Evolutionary conservation across 1,140 invertebrate species (phyloP).

Genomic region (Drosophila orosa): DNA sequence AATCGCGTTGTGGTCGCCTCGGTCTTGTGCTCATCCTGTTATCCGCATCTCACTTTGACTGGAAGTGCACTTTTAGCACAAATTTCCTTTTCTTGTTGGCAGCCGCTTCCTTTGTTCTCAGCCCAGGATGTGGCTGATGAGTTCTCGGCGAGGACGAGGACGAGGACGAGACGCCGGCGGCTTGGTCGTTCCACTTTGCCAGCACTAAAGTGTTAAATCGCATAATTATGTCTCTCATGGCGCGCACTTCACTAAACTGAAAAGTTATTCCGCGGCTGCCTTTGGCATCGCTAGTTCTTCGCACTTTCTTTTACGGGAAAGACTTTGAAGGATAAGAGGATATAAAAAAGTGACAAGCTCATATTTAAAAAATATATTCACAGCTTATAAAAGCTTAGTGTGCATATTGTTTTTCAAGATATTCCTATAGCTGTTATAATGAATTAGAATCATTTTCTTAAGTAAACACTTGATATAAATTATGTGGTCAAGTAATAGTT

Average conservation of each 20-base stretch:
- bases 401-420: neutral
- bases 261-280: constrained; percentile 56
- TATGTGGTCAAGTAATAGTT: neutral
- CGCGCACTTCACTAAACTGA: constrained; percentile 77
- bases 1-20: constrained; percentile 32
- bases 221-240: constrained; percentile 82
- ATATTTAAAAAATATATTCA: neutral
- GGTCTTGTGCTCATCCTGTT: constrained; percentile 25
- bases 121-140: constrained; percentile 45
- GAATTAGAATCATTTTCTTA: too few relatives aligned
- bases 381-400: neutral
- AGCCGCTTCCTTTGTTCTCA: constrained; percentile 65
- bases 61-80: constrained; percentile 74
- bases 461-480: neutral
- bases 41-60: constrained; percentile 67
- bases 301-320: constrained; percentile 15
- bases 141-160: constrained; percentile 7
- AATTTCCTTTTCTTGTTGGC: constrained; percentile 80
- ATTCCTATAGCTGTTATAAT: neutral
- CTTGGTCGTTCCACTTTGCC: constrained; percentile 65
- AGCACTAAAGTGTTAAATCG: constrained; percentile 79
- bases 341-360: neutral
- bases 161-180: constrained; percentile 1
- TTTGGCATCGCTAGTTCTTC: constrained; percentile 48
- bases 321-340: neutral